These are phyloP conservation scores for Australoheros scitulus DNA, from an alignment of 2,113 vertebrate species.

Conservation along the genomic window DNA sequence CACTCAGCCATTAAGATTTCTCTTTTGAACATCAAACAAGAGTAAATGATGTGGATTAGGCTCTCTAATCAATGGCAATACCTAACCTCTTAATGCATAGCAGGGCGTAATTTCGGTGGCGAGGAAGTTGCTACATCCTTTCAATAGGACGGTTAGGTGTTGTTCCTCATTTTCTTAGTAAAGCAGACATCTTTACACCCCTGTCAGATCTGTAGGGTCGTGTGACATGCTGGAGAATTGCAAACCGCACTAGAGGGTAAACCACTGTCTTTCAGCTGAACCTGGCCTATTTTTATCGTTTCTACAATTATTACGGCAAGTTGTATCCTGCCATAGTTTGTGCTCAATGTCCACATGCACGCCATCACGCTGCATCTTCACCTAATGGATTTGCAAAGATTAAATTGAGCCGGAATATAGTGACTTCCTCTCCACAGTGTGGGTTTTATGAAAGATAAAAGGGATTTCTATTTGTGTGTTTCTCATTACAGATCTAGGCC, in stretches of 20 bases:
- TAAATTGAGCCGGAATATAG: neutral
- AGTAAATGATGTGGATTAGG: neutral
- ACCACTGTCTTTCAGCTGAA: neutral
- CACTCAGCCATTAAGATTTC: slow-evolving; percentile 32
- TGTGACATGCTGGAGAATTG: slow-evolving; percentile 2
- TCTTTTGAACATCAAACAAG: neutral
- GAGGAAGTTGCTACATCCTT: slow-evolving; percentile 41
- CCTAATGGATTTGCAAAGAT: neutral
- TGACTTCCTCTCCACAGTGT: neutral
- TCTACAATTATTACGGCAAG: neutral
- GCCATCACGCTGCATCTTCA: neutral
- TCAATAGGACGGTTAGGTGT: neutral
- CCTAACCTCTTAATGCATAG: neutral
- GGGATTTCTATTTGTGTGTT: slow-evolving; percentile 14
- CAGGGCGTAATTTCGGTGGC: neutral
- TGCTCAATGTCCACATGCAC: neutral
- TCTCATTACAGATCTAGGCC: slow-evolving; percentile 3
- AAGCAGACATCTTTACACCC: neutral
- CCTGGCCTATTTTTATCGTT: slow-evolving; percentile 29
- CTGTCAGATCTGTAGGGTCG: neutral
- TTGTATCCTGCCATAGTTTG: slow-evolving; percentile 11
- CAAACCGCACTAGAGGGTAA: neutral
- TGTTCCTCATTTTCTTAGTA: slow-evolving; percentile 36
- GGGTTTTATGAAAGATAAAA: neutral
- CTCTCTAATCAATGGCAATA: neutral